Evolutionary conservation across 2,797 vertebrate species (phyloP), one percentile per base, ranked within the genome.

Genomic region (Adrianichthys oophorus): DNA sequence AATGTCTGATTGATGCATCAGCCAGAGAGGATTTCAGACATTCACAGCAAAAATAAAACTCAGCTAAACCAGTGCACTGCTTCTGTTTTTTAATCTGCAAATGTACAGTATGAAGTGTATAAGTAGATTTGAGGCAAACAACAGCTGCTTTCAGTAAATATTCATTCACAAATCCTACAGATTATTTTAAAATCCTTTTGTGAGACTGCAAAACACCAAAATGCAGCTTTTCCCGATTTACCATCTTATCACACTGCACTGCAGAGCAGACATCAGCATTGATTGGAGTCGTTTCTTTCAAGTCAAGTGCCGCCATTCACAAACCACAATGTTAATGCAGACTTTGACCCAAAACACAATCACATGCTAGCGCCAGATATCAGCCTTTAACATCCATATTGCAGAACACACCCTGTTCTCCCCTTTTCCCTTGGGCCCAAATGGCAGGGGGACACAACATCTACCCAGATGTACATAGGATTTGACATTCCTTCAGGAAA

Each of bases 1-100:
- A 70, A 71, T 63, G 58, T 72, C 58, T 56, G 61, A 77, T 67
- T 81, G 75, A 84, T 79, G 72, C 64, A 14, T 43, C 62, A 62
- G 82, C 76, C 79, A 84, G 60, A 54, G 56, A 69, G 71, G 63
- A 82, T 84, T 86, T 78, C 45, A 78, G 51, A 73, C 63, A 56
- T 69, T 54, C 48, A 49, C 24, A 57, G 73, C 69, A 74, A 80
- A 72, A 48, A 15, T 52, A 45, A 44, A 13, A 45, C 56, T 49
- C 6, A 13, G 26, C 61, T 42, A 60, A 78, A 68, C 18, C 32
- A 43, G 48, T 43, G 54, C 46, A 41, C 62, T 62, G 54, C 69
- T 64, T 63, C 48, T 66, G 53, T n/a, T 41, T 59, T 76, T 72
- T 48, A 68, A 77, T 74, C 65, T 42, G 23, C 26, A 19, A 50